Conservation (phyloP, 64 coral and sea anemone genomes). For the Montipora cactus region DNA sequence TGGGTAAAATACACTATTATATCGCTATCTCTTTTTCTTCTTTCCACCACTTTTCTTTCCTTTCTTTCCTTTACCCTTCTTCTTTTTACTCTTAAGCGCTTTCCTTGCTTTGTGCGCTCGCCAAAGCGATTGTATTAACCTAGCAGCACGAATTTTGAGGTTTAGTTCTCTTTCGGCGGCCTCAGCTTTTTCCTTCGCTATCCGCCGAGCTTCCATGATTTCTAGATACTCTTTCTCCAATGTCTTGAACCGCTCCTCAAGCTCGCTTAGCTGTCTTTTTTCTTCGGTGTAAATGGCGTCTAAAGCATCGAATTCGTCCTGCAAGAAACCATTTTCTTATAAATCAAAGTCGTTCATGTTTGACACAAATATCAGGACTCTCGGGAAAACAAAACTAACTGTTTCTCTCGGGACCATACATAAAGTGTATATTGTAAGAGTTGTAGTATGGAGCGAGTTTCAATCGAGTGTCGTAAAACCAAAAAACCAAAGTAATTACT, state of each 20-base stretch:
- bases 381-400: too few species aligned
- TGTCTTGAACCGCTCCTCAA: slow-evolving; percentile 95
- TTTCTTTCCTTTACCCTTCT: slow-evolving; percentile 84
- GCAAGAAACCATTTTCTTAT: not conserved
- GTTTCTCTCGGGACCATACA: too few species aligned
- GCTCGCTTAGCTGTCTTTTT: slow-evolving; percentile 92
- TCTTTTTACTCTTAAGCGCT: slow-evolving; percentile 88
- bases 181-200: slow-evolving; percentile 97
- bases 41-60: slow-evolving; percentile 82
- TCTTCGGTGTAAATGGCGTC: slow-evolving; percentile 96
- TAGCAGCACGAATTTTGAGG: slow-evolving; percentile 92
- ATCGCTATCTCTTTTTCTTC: slow-evolving; percentile 71
- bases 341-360: not conserved
- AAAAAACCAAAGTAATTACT: too few species aligned
- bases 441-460: too few species aligned
- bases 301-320: slow-evolving; percentile 98
- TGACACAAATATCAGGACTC: not conserved
- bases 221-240: slow-evolving; percentile 88
- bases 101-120: slow-evolving; percentile 95
- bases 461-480: too few species aligned
- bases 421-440: too few species aligned
- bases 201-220: slow-evolving; percentile 87
- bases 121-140: slow-evolving; percentile 92
- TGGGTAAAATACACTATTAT: not conserved
- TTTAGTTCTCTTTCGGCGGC: slow-evolving; percentile 88